These are phyloP conservation scores for Mastigias papua DNA, from an alignment of 30 jellyfish, hydroid and myxozoan species.

Conservation along the genomic window DNA sequence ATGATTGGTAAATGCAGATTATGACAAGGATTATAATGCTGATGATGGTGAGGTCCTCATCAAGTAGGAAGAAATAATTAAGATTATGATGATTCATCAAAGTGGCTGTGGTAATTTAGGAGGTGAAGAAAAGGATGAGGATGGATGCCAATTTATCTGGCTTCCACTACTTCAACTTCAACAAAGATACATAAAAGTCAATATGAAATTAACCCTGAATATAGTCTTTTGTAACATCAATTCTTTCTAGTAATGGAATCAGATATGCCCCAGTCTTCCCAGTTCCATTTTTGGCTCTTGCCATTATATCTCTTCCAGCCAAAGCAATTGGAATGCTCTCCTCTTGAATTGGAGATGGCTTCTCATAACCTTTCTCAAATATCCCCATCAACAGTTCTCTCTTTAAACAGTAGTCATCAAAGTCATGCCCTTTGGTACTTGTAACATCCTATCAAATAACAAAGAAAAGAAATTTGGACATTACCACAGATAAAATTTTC, in stretches of 20 bases:
- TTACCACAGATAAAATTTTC: too few relatives aligned
- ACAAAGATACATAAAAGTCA: background rate
- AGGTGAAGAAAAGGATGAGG: too few relatives aligned
- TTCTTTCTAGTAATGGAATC: constrained; percentile 86
- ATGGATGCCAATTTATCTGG: too few relatives aligned
- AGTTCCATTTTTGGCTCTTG: constrained; percentile 98
- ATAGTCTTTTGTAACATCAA: constrained; percentile 70
- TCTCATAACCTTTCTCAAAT: constrained; percentile 92
- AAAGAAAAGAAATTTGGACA: too few relatives aligned
- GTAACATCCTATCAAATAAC: constrained; percentile 84
- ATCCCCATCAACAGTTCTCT: constrained; percentile 95
- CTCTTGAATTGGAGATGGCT: constrained; percentile 98
- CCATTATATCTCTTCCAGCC: constrained; percentile 96
- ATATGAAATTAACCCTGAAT: constrained; percentile 80
- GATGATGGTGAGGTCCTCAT: too few relatives aligned
- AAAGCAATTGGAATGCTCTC: constrained; percentile 96
- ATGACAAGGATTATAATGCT: too few relatives aligned
- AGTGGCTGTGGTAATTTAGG: too few relatives aligned
- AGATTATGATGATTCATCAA: too few relatives aligned
- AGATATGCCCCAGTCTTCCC: constrained; percentile 98
- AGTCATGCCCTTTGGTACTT: constrained; percentile 91
- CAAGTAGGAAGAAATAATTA: too few relatives aligned
- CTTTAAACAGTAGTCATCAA: constrained; percentile 90
- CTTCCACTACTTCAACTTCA: too few relatives aligned
- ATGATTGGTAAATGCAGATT: too few relatives aligned